These are phyloP conservation scores for Drosophila micromelanica DNA, from an alignment of 1,140 invertebrate species.

Conservation along the genomic window DNA sequence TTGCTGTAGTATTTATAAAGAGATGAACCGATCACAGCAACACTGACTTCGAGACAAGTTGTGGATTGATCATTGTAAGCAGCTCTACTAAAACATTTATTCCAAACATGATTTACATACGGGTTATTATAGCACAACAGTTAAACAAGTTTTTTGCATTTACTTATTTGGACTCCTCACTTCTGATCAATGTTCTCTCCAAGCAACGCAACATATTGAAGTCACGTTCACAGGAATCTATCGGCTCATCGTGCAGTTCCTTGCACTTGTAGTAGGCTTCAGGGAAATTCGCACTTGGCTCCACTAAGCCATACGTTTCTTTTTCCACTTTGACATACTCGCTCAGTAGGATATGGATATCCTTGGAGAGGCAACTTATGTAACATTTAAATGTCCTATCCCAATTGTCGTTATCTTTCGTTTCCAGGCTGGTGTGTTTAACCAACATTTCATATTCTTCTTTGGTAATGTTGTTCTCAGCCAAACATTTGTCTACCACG, in stretches of 20 bases:
- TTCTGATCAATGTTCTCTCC: not conserved
- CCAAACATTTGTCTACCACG: constrained; percentile 23
- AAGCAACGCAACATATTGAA: constrained; percentile 40
- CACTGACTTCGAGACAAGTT: no score
- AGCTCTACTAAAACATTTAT: no score
- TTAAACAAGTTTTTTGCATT: no score
- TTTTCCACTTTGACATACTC: constrained; percentile 32
- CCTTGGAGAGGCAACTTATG: constrained; percentile 26
- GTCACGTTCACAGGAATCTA: constrained; percentile 51
- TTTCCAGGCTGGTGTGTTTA: constrained; percentile 18
- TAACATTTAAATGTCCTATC: constrained; percentile 46
- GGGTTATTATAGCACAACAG: no score
- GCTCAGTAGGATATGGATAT: constrained; percentile 23
- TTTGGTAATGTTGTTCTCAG: constrained; percentile 19
- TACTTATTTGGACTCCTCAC: not conserved
- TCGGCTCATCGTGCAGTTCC: constrained; percentile 8
- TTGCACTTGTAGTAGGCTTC: constrained; percentile 37
- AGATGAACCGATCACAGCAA: no score
- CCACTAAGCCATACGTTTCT: not conserved
- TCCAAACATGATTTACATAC: no score
- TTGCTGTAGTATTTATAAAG: no score
- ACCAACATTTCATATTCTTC: constrained; percentile 25
- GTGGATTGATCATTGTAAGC: no score
- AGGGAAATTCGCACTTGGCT: not conserved
- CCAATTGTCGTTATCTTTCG: constrained; percentile 17